Evolutionary conservation across 2,113 vertebrate species (phyloP).

Genomic region (Elachura formosa): DNA sequence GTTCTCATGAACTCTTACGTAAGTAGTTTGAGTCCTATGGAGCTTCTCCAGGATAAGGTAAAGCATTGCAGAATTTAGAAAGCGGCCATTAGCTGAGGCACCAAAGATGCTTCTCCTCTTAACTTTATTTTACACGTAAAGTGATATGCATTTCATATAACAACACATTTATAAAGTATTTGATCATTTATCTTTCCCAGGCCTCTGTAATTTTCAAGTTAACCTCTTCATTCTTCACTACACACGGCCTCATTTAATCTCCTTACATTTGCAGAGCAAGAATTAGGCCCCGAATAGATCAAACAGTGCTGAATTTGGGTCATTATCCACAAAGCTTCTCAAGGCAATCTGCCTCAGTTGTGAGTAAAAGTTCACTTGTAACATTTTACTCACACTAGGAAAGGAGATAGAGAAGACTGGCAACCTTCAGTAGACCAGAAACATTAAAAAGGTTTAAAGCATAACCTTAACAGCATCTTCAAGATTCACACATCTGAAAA

Average conservation of each 20-base stretch:
- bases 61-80: neutral
- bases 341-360: neutral
- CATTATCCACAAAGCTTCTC: neutral
- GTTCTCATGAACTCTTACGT: neutral
- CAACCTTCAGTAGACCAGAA: neutral
- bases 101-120: neutral
- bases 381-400: neutral
- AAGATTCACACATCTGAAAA: neutral
- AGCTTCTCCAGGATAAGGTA: neutral
- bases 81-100: neutral
- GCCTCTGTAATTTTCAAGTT: neutral
- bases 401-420: neutral
- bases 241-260: neutral
- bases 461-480: neutral
- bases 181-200: neutral
- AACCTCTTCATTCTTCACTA: neutral
- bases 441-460: neutral
- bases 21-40: neutral
- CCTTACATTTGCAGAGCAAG: neutral
- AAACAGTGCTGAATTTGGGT: constrained; percentile 12
- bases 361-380: neutral
- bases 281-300: constrained; percentile 5
- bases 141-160: neutral
- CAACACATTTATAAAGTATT: neutral
- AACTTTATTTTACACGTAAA: neutral